Conservation (phyloP, 1,140 invertebrate species). For the Caenorhabditis inopinata region DNA sequence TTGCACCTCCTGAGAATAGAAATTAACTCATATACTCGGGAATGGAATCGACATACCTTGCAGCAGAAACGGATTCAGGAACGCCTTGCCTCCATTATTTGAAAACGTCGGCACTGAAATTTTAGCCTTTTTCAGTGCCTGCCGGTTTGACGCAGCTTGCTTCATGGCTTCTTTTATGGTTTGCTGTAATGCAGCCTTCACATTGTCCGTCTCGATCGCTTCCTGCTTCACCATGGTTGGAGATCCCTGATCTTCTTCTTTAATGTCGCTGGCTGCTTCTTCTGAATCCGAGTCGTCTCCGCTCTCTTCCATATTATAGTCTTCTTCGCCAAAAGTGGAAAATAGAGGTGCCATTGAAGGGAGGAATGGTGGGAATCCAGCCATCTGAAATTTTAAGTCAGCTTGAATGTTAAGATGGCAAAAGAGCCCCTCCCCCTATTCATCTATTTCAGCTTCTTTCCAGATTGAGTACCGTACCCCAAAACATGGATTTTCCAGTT, state of each 20-base stretch:
- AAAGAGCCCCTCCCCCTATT: too few relatives aligned
- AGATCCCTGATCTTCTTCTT: constrained; percentile 18
- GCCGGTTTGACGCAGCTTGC: background rate
- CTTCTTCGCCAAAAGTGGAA: background rate
- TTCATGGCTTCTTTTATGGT: constrained; percentile 18
- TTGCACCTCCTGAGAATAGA: background rate
- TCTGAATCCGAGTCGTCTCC: constrained; percentile 15
- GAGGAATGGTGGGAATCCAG: background rate
- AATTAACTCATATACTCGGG: too few relatives aligned
- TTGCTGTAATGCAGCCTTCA: background rate
- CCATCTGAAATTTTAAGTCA: background rate
- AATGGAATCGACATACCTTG: background rate
- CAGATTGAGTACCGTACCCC: too few relatives aligned
- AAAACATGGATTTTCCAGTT: too few relatives aligned
- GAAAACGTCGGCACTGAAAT: background rate
- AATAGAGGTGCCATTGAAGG: background rate
- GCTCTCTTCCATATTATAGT: background rate
- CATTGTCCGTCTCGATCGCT: background rate
- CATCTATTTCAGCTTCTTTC: too few relatives aligned
- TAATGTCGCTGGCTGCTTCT: constrained; percentile 1
- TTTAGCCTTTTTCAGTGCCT: background rate
- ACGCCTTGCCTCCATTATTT: background rate
- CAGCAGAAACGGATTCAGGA: constrained; percentile 8
- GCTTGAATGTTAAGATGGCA: background rate
- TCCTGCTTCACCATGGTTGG: constrained; percentile 16